Base-by-base conservation (phyloP, 2,888 invertebrate species). In the Eucera pruinosa region DNA sequence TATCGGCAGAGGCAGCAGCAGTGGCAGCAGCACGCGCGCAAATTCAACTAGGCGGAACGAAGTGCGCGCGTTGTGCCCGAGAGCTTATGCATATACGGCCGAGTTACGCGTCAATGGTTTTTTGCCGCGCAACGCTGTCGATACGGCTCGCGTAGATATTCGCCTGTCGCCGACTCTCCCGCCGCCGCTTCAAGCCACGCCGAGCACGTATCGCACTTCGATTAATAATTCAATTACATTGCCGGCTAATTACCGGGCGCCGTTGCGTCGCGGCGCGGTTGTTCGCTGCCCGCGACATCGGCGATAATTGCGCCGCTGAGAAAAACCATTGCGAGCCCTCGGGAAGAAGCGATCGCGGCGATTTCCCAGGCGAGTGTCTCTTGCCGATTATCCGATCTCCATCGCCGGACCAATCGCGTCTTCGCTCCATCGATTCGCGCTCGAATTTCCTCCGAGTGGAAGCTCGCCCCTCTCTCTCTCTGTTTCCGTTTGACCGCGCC, bases 161-260 rank as follows among this genome's bases (percentile, higher is more conserved):
- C 64, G 68, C 18, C 33, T 6, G 64, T 57, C 60, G 36, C 47
- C 39, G 39, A 18, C 68, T 64, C 45, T n/a, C 27, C n/a, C n/a
- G n/a, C n/a, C n/a, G n/a, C n/a, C 27, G 65, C 18, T 68, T 50
- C 57, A 47, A 66, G 68, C 60, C 45, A 57, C 47, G 50, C 57
- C 48, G 75, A 43, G 39, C 69, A 48, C 72, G 72, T 45, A 67
- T 78, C 70, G 78, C 78, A 71, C 74, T 83, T 83, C 67, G 81
- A 83, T 83, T 83, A 83, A 81, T 83, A 83, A 83, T 83, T 80
- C 73, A 81, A 83, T 83, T 81, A 71, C 72, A 75, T 58, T 48
- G 71, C 72, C 11, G 58, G 69, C 81, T 83, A 83, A 83, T 83
- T 83, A 83, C 81, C 62, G 43, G 30, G 15, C 48, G 4, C n/a